Conservation (phyloP, 2,888 invertebrate species). For the Meloe dianella region DNA sequence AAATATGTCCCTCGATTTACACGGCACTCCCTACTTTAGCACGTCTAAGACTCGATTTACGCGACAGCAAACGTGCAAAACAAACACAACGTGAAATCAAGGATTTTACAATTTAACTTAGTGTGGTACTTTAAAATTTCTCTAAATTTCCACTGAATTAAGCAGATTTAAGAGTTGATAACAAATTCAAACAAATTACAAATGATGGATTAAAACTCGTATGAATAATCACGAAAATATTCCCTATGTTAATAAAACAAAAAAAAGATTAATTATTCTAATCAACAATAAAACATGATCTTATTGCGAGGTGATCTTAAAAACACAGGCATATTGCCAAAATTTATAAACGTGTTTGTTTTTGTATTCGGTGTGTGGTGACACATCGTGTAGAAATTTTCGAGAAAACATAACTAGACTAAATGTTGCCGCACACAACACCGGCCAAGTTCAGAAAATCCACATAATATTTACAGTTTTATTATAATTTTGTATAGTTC, state of each 20-base stretch:
- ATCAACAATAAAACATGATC: no score
- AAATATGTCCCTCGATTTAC: no score
- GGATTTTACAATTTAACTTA: no score
- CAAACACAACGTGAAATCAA: no score
- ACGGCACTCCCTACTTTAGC: no score
- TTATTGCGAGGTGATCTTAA: background rate
- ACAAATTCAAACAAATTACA: background rate
- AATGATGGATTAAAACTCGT: background rate
- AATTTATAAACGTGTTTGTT: background rate
- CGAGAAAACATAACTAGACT: background rate
- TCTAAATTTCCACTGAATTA: no score
- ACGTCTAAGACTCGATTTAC: no score
- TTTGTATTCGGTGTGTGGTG: background rate
- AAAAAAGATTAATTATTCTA: background rate
- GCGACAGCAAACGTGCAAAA: no score
- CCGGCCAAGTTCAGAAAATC: background rate
- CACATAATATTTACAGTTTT: no score
- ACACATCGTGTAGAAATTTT: background rate
- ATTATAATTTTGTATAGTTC: background rate
- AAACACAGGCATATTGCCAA: background rate
- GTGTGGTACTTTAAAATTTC: no score
- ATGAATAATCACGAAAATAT: background rate
- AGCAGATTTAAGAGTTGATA: no score
- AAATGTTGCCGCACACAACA: background rate
- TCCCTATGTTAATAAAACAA: background rate